Percentiles rank a stretch among this genome's conserved stretches.
Conservation (phyloP, 1,140 invertebrate genomes). For the Thereuonema tuberculata region DNA sequence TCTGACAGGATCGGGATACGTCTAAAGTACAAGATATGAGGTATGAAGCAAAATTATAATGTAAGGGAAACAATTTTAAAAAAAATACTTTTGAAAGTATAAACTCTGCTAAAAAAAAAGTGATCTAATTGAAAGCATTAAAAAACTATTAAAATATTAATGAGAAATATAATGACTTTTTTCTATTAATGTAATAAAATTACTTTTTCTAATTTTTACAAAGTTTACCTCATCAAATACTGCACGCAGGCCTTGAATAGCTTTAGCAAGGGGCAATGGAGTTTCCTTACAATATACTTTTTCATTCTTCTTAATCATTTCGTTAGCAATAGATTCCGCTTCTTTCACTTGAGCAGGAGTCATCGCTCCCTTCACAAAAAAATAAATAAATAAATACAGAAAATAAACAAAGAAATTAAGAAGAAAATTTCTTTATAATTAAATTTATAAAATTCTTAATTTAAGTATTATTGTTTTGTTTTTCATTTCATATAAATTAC, state of each 20-base stretch:
- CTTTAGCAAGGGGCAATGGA: constrained; percentile 68
- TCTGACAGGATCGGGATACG: constrained; percentile 96
- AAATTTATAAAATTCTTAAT: no score
- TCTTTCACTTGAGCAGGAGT: constrained; percentile 70
- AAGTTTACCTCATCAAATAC: constrained; percentile 79
- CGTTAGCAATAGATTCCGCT: constrained; percentile 61
- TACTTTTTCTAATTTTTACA: neutral
- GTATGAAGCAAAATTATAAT: no score
- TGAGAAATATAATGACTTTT: neutral
- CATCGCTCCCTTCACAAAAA: constrained; percentile 50
- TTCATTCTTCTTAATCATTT: constrained; percentile 63
- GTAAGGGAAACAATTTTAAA: no score
- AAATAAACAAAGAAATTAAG: neutral
- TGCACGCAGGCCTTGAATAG: constrained; percentile 84
- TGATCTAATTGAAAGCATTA: constrained; percentile 4
- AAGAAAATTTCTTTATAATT: neutral
- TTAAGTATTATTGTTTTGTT: no score
- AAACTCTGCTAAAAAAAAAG: neutral
- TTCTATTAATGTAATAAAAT: neutral
- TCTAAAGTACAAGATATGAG: constrained; percentile 29
- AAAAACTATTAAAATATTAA: neutral
- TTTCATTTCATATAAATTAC: no score
- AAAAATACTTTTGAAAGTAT: no score
- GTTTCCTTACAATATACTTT: constrained; percentile 82
- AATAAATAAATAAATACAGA: neutral